Evolutionary conservation across 2,113 vertebrate species (phyloP).

Genomic region (Bubo bubo): DNA sequence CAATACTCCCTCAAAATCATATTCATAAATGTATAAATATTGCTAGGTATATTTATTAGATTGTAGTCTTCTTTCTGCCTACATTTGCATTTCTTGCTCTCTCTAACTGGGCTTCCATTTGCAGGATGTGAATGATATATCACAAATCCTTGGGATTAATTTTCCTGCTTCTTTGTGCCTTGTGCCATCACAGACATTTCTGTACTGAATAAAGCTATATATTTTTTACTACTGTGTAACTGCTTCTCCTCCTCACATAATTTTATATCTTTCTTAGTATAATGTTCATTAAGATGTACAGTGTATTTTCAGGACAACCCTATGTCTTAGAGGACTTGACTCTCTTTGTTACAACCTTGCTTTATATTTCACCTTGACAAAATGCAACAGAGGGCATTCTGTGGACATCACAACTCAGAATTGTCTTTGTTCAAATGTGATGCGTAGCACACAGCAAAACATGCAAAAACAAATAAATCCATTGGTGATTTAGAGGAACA

Average conservation of each 20-base stretch:
- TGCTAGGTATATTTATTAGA: neutral
- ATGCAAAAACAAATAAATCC: neutral
- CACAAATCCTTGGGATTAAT: neutral
- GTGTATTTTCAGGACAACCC: neutral
- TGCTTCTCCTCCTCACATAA: neutral
- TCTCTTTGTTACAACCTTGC: neutral
- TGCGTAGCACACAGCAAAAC: neutral
- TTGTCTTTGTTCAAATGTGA: neutral
- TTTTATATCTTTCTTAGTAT: neutral
- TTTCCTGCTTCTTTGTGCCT: neutral
- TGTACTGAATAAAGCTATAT: neutral
- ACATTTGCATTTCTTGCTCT: neutral
- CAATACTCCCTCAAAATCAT: neutral
- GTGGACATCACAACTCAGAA: neutral
- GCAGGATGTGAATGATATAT: neutral
- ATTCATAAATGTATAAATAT: neutral
- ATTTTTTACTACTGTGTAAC: neutral
- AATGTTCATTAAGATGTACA: neutral
- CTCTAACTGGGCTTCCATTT: neutral
- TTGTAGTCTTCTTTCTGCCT: neutral
- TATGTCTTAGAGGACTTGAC: neutral
- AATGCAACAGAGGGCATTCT: neutral
- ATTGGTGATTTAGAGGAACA: neutral
- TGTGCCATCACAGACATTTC: neutral
- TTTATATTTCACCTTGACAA: neutral